phyloP scores from a whole-genome alignment of 2,113 vertebrate genomes.

The Pomatostomus ruficeps region DNA sequence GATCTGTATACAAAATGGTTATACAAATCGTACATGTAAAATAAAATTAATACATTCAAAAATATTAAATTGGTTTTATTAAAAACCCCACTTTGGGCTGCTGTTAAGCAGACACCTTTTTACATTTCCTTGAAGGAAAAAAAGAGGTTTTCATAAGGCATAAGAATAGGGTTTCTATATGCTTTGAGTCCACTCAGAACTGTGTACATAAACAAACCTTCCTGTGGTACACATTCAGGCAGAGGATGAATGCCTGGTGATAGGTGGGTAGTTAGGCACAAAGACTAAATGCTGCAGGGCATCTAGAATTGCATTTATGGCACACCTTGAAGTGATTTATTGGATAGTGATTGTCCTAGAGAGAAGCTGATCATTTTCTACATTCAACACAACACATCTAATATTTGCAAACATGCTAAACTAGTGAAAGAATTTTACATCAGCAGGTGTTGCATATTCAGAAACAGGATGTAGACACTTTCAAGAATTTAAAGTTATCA shows the following conservation, averaged over 20 bases:
- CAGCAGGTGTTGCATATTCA: neutral
- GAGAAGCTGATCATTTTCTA: neutral
- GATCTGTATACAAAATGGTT: neutral
- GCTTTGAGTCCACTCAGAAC: neutral
- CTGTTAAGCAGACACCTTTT: neutral
- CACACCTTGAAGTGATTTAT: slow-evolving; percentile 5
- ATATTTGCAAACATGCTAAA: neutral
- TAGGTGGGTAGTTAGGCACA: neutral
- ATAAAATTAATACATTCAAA: neutral
- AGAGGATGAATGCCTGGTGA: slow-evolving; percentile 7
- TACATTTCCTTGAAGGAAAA: neutral
- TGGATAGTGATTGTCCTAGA: slow-evolving; percentile 12
- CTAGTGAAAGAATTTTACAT: neutral
- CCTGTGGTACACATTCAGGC: neutral
- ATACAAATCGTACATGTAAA: neutral
- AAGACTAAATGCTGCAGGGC: neutral
- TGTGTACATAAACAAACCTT: neutral
- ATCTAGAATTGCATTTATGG: slow-evolving; percentile 6
- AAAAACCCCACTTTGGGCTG: neutral
- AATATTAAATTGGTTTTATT: neutral
- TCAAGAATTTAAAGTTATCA: neutral
- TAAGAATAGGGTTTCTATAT: neutral
- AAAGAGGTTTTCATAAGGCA: neutral
- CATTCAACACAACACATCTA: neutral
- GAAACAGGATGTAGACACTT: neutral